Conservation (phyloP, 1,140 invertebrate species). For the Drosophila subpulchrella region DNA sequence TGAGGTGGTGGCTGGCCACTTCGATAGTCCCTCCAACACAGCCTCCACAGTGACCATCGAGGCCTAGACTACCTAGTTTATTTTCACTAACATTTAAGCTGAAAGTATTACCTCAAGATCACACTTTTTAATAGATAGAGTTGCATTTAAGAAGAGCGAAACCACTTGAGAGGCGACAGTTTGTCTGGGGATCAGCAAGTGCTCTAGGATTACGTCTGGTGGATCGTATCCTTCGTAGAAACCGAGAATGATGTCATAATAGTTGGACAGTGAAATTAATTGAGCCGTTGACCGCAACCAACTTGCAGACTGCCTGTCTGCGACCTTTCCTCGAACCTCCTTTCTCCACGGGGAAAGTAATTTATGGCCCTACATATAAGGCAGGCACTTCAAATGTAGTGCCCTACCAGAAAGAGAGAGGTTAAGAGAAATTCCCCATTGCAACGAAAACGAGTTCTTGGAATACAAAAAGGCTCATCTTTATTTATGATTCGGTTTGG, state of each 20-base stretch:
- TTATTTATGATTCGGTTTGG: constrained; percentile 29
- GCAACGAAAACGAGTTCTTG: constrained; percentile 28
- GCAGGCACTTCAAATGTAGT: constrained; percentile 21
- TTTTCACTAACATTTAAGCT: constrained; percentile 16
- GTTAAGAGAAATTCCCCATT: constrained; percentile 17
- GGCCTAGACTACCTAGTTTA: constrained; percentile 14
- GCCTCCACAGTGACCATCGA: constrained; percentile 69
- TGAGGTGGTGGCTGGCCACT: constrained; percentile 63
- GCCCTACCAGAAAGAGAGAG: background rate
- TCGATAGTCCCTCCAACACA: constrained; percentile 57
- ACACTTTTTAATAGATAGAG: constrained; percentile 20
- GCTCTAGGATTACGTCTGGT: constrained; percentile 56
- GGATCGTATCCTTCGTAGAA: constrained; percentile 53
- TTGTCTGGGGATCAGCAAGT: constrained; percentile 42
- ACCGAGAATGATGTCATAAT: constrained; percentile 64
- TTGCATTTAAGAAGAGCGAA: constrained; percentile 13
- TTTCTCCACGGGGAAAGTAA: constrained; percentile 17
- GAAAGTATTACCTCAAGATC: constrained; percentile 58
- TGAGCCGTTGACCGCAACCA: constrained; percentile 71
- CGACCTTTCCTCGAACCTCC: constrained; percentile 59
- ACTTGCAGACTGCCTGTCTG: constrained; percentile 25
- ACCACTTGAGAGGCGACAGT: constrained; percentile 49
- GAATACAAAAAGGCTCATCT: constrained; percentile 24
- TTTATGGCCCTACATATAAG: constrained; percentile 23
- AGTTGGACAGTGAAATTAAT: constrained; percentile 70